Evolutionary conservation across 2,888 invertebrate species (phyloP).

Genomic region (Pyrgus malvae): DNA sequence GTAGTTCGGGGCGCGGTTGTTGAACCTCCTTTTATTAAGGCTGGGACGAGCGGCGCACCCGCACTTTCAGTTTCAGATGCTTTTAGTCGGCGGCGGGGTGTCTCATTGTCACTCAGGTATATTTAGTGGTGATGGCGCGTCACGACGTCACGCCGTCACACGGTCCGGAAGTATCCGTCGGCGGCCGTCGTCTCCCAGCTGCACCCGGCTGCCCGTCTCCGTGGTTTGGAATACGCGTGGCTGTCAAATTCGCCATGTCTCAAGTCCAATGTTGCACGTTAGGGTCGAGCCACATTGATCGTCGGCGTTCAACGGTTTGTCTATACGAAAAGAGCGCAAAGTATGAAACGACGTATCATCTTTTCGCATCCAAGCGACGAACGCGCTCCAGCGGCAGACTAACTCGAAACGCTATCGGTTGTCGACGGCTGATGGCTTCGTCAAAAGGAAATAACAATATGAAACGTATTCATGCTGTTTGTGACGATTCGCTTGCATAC

Average conservation of each 20-base stretch:
- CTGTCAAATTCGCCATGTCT: conserved; percentile 31
- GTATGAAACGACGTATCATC: no score
- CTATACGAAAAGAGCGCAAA: no score
- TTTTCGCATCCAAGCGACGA: no score
- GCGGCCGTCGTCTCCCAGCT: conserved; percentile 27
- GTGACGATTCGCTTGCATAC: no score
- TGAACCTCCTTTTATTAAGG: conserved; percentile 71
- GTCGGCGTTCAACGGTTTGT: no score
- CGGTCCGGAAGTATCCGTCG: conserved; percentile 64
- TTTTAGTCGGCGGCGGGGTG: conserved; percentile 54
- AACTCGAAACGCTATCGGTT: no score
- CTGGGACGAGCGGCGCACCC: conserved; percentile 48
- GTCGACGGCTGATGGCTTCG: no score
- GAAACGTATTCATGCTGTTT: no score
- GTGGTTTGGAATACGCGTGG: background rate
- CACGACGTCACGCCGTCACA: conserved; percentile 32
- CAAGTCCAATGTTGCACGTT: conserved; percentile 36
- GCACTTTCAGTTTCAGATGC: conserved; percentile 55
- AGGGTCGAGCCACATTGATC: no score
- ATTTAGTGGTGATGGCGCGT: conserved; percentile 58
- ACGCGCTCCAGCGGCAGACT: no score
- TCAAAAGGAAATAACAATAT: no score
- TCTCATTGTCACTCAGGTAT: conserved; percentile 62
- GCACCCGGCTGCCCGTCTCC: conserved; percentile 1
- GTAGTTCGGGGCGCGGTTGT: conserved; percentile 64